A percentile compares a stretch with the other conserved stretches of the same genome.
These are phyloP conservation scores for Dendrocopos noguchii DNA, from an alignment of 2,113 vertebrate species.

Conservation along the genomic window DNA sequence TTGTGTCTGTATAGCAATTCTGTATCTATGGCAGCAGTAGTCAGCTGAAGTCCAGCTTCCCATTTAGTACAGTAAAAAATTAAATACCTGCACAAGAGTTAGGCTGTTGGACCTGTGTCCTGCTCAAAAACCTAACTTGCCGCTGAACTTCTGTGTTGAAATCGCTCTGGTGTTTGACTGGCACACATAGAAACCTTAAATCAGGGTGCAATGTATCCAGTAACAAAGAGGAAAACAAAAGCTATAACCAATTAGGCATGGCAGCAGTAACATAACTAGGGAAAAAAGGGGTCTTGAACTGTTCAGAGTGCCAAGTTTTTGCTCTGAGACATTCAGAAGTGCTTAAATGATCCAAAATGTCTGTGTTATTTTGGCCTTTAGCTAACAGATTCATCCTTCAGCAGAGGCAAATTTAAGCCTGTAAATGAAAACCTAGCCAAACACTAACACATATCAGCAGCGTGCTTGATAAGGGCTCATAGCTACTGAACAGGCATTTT, in stretches of 20 bases:
- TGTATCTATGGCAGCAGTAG: neutral
- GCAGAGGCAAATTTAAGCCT: neutral
- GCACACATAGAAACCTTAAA: neutral
- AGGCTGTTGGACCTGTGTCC: neutral
- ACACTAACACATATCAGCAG: neutral
- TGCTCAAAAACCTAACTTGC: neutral
- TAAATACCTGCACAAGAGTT: neutral
- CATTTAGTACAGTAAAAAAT: neutral
- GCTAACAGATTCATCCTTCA: neutral
- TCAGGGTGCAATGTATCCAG: neutral
- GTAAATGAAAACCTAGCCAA: neutral
- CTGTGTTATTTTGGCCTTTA: neutral
- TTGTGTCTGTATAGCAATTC: neutral
- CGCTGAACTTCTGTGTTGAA: neutral
- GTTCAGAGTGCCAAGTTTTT: neutral
- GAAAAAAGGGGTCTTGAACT: neutral
- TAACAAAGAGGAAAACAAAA: neutral
- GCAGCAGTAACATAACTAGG: neutral
- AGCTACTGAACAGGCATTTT: neutral
- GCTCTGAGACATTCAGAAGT: neutral
- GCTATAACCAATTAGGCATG: neutral
- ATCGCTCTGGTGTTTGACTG: neutral
- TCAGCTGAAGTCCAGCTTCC: neutral
- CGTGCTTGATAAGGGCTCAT: neutral
- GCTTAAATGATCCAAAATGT: neutral